Conservation (phyloP, 2,113 vertebrate species). For the Macquaria ambigua region DNA sequence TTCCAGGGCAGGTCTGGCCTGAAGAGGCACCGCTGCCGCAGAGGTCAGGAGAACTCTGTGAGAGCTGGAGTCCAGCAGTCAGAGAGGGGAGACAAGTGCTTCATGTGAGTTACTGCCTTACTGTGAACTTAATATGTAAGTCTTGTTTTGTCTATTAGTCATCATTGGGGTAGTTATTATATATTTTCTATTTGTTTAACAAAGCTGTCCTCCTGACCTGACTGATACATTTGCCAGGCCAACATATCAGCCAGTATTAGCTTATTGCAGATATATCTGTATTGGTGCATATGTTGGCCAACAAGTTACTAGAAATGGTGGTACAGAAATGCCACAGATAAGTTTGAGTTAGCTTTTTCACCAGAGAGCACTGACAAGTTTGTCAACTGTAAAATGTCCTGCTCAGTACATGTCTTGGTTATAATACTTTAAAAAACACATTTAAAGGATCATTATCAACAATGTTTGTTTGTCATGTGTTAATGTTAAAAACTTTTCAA, state of each 20-base stretch:
- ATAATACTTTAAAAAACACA: background rate
- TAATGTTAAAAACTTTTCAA: background rate
- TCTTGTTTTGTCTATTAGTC: background rate
- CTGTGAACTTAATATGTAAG: background rate
- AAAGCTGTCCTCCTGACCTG: background rate
- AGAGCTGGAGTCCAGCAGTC: conserved; percentile 55
- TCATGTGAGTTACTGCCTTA: conserved; percentile 80
- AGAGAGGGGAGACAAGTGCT: conserved; percentile 81
- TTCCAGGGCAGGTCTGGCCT: conserved; percentile 84
- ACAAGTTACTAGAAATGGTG: background rate
- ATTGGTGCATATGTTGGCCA: background rate
- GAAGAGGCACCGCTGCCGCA: conserved; percentile 83
- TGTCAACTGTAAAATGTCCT: background rate
- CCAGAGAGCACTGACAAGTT: background rate
- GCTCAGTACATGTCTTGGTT: background rate
- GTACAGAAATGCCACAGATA: background rate
- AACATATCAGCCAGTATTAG: background rate
- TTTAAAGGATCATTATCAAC: background rate
- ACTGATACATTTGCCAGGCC: background rate
- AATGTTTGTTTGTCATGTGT: background rate
- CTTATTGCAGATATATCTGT: background rate
- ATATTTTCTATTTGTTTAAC: background rate
- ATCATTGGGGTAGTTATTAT: background rate
- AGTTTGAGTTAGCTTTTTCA: background rate
- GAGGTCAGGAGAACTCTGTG: conserved; percentile 55